These are phyloP conservation scores for Nyctereutes procyonoides DNA, from an alignment of 2,113 vertebrate species.

Conservation along the genomic window DNA sequence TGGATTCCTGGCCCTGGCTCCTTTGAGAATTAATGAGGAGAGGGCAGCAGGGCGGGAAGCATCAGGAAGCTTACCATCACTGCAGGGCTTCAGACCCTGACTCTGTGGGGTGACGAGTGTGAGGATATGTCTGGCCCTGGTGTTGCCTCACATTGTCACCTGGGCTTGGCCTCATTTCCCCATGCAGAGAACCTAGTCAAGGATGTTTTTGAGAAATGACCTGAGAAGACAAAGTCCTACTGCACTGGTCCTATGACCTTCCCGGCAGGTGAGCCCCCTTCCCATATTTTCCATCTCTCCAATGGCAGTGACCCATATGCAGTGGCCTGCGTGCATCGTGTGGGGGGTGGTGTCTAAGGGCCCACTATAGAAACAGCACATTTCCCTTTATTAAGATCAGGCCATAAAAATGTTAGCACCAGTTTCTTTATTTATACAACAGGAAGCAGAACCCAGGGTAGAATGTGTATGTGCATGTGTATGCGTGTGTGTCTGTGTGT, in stretches of 20 bases:
- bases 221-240: neutral
- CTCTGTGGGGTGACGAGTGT: neutral
- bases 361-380: neutral
- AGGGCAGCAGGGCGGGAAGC: fast-evolving
- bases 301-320: neutral
- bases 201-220: neutral
- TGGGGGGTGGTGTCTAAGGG: neutral
- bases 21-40: neutral
- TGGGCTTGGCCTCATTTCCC: neutral
- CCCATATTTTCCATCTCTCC: neutral
- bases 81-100: neutral
- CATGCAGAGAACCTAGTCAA: neutral
- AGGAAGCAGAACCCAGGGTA: neutral
- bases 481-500: neutral
- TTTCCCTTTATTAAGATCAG: neutral
- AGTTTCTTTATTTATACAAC: neutral
- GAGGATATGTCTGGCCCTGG: neutral
- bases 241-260: neutral
- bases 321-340: neutral
- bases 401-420: neutral
- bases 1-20: fast-evolving
- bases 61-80: neutral
- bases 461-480: neutral
- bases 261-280: fast-evolving
- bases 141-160: neutral